Base-by-base conservation (phyloP, 2,113 vertebrate genomes). In the Atrichornis clamosus region DNA sequence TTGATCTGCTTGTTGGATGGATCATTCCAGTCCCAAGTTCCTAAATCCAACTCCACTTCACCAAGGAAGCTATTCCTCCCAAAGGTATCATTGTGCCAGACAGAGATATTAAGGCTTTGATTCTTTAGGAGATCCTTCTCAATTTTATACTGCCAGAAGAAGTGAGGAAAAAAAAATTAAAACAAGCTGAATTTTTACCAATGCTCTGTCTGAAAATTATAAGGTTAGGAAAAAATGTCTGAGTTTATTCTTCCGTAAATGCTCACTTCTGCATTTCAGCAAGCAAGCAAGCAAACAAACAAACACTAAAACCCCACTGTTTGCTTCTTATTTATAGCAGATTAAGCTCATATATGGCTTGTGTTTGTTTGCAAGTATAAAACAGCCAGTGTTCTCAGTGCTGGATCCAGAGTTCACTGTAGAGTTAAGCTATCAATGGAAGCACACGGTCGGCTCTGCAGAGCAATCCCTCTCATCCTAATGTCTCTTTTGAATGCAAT, bases 81-180 rank as follows among this genome's bases (percentile, higher is more conserved):
- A 97, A 99, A 99, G 6, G 97, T 98, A 92, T 99, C 98, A 12
- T 99, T 98, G 94, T 99, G 99, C 99, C 99, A 99, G 60, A 99
- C 99, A 1, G 99, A 99, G 50, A 99, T 37, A 88, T 98, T 99
- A 90, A 99, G 84, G 20, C 78, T 98, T 88, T 98, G 99, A 41
- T 95, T 97, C 95, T 98, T 98, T 87, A 99, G 92, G 52, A 95
- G 76, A 24, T 95, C 95, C 76, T 98, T 98, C 65, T 96, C 94
- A 42, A 99, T 96, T 98, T 99, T 99, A 95, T 99, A 99, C 99
- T 99, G 91, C 49, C 73, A 9, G 56, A 93, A 90, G 37, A 95
- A 92, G 46, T 13, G 8, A 84, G 10, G 2, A 28, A 35, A 69
- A 63, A 74, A 50, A 60, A 50, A 39, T 33, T 63, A 33, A 72